Evolutionary conservation across 2,113 vertebrate genomes (phyloP).

Genomic region (Indicator maculatus): DNA sequence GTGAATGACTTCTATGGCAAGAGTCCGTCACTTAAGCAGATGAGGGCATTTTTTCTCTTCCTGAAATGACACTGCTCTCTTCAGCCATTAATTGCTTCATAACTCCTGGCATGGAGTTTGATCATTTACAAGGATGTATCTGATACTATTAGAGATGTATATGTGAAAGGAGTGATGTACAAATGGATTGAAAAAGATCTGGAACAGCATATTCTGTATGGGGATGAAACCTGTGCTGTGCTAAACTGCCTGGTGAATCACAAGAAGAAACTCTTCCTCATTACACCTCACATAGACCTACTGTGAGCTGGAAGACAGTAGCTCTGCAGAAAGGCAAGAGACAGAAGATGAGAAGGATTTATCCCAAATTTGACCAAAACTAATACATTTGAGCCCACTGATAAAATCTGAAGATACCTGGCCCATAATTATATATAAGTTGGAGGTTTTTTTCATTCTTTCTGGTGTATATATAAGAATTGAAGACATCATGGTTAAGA

Average conservation of each 20-base stretch:
- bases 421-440: background rate
- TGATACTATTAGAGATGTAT: constrained; percentile 82
- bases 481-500: background rate
- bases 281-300: constrained; percentile 52
- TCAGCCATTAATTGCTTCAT: constrained; percentile 84
- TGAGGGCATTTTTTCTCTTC: constrained; percentile 86
- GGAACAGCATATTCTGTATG: constrained; percentile 81
- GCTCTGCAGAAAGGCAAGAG: background rate
- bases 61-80: constrained; percentile 82
- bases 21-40: constrained; percentile 84
- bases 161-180: constrained; percentile 86
- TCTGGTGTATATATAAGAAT: background rate
- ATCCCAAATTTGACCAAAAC: background rate
- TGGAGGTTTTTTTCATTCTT: background rate
- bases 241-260: constrained; percentile 79
- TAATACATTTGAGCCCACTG: background rate
- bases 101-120: constrained; percentile 79
- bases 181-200: constrained; percentile 83
- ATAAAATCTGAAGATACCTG: background rate
- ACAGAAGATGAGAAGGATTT: background rate
- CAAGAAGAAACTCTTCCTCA: constrained; percentile 85
- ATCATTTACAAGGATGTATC: constrained; percentile 85
- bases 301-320: background rate
- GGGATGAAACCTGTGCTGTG: constrained; percentile 81
- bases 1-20: background rate